Base-by-base conservation (phyloP, 2,113 vertebrate species). In the Hypocryptadius cinnamomeus region DNA sequence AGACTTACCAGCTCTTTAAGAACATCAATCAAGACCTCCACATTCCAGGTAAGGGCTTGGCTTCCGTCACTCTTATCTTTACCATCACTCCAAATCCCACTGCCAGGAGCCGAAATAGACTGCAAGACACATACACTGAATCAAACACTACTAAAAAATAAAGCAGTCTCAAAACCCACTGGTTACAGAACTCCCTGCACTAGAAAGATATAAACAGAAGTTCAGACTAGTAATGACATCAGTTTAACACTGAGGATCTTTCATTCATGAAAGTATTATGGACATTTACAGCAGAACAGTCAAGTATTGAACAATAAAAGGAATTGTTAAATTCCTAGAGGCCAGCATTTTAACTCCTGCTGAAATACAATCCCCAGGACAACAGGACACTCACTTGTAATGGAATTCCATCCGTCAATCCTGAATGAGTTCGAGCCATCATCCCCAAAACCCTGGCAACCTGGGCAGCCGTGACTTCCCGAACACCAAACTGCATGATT, bases 351-450 rank as follows among this genome's bases (percentile, higher is more conserved):
- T 17, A 79, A 37, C 15, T 63, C 42, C 15, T 48, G 51, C 45
- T 48, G 15, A 59, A 8, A 69, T 3, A 8, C 0, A 60, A 86
- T 4, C 14, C 16, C 10, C n/a, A 73, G 6, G 8, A 68, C 39
- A 37, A 20, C 0, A 65, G 47, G 54, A 31, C 51, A 97, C 96
- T 98, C 89, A 99, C 99, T 96, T 99, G 99, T 92, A 99, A 96
- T 60, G 99, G 98, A 95, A 99, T 99, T 30, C 99, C 99, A 13
- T 99, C 99, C 1, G 99, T 98, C 90, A 99, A 90, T 51, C 99
- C 99, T 16, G 99, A 99, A 90, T 99, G 99, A 83, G 99, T 99
- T 35, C 99, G 98, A 78, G 99, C 99, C 99, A 99, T 99, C 99
- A 99, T 99, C 86, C 99, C 99, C 93, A 99, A 98, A 92, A 99